These are phyloP conservation scores for Cryptomyrus ogoouensis DNA, from an alignment of 2,113 vertebrate species.

Conservation along the genomic window DNA sequence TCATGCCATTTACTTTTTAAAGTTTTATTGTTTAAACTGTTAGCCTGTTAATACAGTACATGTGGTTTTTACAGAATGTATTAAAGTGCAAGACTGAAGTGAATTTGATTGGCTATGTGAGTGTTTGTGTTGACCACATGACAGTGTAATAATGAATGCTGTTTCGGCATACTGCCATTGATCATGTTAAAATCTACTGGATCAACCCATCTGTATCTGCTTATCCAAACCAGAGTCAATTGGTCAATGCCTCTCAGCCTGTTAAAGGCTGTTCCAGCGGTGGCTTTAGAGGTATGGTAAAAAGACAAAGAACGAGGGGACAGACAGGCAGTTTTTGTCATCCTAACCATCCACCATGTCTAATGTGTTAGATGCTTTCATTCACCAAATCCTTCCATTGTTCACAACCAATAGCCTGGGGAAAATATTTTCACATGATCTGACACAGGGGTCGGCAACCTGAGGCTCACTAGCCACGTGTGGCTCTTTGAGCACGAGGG, in stretches of 20 bases:
- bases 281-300: too few species aligned
- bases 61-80: not conserved
- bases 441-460: too few species aligned
- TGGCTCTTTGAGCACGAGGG: too few species aligned
- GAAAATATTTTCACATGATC: not conserved
- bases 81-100: not conserved
- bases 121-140: not conserved
- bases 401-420: not conserved
- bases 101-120: not conserved
- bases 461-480: too few species aligned
- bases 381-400: not conserved
- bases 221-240: not conserved
- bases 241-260: not conserved
- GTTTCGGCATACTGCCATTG: not conserved
- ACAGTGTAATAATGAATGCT: not conserved
- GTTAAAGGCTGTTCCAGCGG: not conserved
- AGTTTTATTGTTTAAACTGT: not conserved
- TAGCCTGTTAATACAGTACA: not conserved
- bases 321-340: not conserved
- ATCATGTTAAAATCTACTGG: not conserved
- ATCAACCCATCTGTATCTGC: not conserved
- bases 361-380: not conserved
- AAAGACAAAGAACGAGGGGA: too few species aligned
- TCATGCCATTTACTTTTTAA: not conserved
- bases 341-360: not conserved